These are phyloP conservation scores for Urocyon cinereoargenteus DNA, from an alignment of 2,797 vertebrate genomes.

Conservation along the genomic window DNA sequence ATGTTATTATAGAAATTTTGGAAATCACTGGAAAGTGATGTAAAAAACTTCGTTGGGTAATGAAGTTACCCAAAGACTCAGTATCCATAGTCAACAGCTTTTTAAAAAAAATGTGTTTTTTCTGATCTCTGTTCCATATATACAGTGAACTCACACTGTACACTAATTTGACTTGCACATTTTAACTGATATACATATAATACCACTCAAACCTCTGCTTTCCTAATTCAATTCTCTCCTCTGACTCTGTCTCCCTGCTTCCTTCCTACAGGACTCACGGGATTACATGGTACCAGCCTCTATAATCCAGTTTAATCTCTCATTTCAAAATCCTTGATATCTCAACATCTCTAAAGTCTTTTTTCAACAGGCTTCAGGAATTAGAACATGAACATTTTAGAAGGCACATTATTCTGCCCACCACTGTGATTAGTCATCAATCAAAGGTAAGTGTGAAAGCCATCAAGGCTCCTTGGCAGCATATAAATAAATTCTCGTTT, in stretches of 20 bases:
- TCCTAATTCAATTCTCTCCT: background rate
- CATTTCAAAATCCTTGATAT: background rate
- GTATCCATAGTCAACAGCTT: background rate
- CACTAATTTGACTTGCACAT: background rate
- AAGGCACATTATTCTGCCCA: background rate
- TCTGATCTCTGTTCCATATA: background rate
- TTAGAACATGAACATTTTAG: background rate
- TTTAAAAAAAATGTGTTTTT: constrained; percentile 11
- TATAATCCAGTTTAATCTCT: background rate
- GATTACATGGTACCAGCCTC: background rate
- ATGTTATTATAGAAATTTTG: background rate
- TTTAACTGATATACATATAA: background rate
- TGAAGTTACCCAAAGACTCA: background rate
- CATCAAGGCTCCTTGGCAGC: background rate
- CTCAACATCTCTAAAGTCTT: background rate
- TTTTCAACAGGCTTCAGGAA: background rate
- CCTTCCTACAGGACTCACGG: background rate
- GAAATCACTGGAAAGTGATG: background rate
- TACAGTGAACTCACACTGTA: fast-evolving
- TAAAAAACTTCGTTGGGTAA: background rate
- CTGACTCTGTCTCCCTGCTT: background rate
- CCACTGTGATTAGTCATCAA: background rate
- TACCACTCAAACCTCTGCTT: background rate
- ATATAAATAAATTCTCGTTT: background rate
- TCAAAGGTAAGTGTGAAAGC: constrained; percentile 1